Conservation (phyloP, 2,113 vertebrate genomes). For the Dipodomys spectabilis region DNA sequence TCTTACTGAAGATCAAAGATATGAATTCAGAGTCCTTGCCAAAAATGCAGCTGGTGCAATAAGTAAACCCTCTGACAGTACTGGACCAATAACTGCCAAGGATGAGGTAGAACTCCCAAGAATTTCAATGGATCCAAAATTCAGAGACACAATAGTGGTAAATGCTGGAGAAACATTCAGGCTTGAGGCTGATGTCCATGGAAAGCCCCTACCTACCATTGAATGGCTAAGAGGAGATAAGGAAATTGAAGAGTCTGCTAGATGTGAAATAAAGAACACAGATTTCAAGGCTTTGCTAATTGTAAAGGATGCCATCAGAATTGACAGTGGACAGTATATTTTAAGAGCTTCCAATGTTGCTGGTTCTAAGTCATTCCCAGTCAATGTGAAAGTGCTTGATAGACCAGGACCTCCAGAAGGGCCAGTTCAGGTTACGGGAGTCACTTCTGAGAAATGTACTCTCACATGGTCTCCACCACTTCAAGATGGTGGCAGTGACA, state of each 20-base stretch:
- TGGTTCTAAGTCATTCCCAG: conserved; percentile 93
- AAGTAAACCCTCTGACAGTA: conserved; percentile 97
- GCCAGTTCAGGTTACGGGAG: conserved; percentile 92
- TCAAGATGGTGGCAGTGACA: conserved; percentile 95
- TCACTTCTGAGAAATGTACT: conserved; percentile 94
- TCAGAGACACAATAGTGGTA: conserved; percentile 92
- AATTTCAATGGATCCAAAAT: conserved; percentile 97
- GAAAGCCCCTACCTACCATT: conserved; percentile 94
- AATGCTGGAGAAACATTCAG: conserved; percentile 96
- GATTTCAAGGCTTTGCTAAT: conserved; percentile 93
- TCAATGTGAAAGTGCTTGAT: conserved; percentile 96
- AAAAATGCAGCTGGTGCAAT: conserved; percentile 96
- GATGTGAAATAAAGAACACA: conserved; percentile 95
- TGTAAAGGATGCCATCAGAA: conserved; percentile 94
- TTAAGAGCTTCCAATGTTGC: conserved; percentile 94
- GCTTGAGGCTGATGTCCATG: conserved; percentile 95
- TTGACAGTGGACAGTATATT: conserved; percentile 94
- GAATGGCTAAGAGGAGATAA: conserved; percentile 97
- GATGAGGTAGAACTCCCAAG: conserved; percentile 95
- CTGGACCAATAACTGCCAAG: conserved; percentile 95
- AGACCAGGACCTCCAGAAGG: conserved; percentile 94
- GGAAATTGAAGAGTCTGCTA: conserved; percentile 93
- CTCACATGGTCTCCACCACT: conserved; percentile 93
- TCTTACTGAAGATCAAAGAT: conserved; percentile 96
- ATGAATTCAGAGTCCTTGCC: conserved; percentile 98